phyloP scores from a whole-genome alignment of 1,140 invertebrate genomes.

The Aphaenogaster ashmeadi region DNA sequence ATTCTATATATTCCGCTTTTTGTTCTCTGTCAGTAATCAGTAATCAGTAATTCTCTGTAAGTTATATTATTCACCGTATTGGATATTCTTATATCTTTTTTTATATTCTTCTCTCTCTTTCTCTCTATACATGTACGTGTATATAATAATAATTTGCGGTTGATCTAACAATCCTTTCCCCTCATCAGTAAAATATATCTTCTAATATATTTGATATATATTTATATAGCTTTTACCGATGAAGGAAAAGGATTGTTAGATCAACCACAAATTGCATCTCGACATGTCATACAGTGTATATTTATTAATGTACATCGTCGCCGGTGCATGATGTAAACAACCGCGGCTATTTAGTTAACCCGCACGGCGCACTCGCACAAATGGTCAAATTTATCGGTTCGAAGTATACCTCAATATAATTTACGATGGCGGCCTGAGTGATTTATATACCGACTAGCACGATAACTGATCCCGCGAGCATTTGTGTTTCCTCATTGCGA shows the following conservation, averaged over 20 bases:
- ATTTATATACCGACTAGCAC: conserved; percentile 48
- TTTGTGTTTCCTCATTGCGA: conserved; percentile 60
- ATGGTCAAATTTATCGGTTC: conserved; percentile 60
- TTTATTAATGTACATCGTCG: conserved; percentile 60
- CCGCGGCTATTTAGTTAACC: conserved; percentile 58
- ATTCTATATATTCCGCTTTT: background rate
- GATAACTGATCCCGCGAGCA: conserved; percentile 58
- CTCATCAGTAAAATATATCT: too few species aligned
- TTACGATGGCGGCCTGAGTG: conserved; percentile 49
- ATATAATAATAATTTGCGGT: too few species aligned
- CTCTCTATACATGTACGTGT: background rate
- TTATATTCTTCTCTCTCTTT: too few species aligned
- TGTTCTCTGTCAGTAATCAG: background rate
- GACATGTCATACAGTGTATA: conserved; percentile 4
- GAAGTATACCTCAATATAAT: conserved; percentile 55
- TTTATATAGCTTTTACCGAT: background rate
- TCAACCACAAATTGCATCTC: conserved; percentile 33
- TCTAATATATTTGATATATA: background rate
- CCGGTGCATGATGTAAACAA: conserved; percentile 47
- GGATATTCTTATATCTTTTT: background rate
- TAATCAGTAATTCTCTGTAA: background rate
- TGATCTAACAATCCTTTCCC: too few species aligned
- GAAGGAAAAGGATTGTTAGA: background rate
- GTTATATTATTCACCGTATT: background rate
- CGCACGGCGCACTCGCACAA: conserved; percentile 25